Evolutionary conservation across 2,888 invertebrate species (phyloP), one percentile per base, ranked within the genome.

Genomic region (Microctonus hyperodae): DNA sequence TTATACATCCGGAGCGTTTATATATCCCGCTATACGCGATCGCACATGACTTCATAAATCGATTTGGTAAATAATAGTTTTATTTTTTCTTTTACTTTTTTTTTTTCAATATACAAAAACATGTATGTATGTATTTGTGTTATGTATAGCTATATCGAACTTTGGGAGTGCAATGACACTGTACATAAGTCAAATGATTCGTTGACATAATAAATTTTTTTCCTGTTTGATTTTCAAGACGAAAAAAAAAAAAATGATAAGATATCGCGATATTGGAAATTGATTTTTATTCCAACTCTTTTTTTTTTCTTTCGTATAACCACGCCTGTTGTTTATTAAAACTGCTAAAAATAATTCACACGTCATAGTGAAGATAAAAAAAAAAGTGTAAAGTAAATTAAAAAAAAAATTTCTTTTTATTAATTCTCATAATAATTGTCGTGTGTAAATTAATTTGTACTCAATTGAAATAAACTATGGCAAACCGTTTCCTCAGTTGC

Each of bases 21-120:
- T 59, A 40, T 44, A 44, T 44, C 44, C 59, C 59, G 44, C 59
- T 59, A 59, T 25, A 25, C 59, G 28, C 40, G 25, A 44, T 40
- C 59, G 40, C 25, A 23, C 28, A 44, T n/a, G 40, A 59, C n/a
- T 59, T 59, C 35, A 25, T 37, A 44, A 40, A 59, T 59, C 25
- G 59, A 59, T 59, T 28, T n/a, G 23, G 25, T 44, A 25, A 25
- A 44, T 59, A 25, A 28, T 37, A 16, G 23, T 57, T 33, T 23
- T 22, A 4, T 16, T 22, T 44, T 44, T 16, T 16, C 10, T 31
- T 31, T 28, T 28, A 7, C 11, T 7, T 55, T 5, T 28, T 11
- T 13, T n/a, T n/a, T 13, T n/a, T 10, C 11, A 16, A 37, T 13
- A 35, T n/a, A n/a, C n/a, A n/a, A n/a, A n/a, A 33, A 57, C 37